These are phyloP conservation scores for Agrilus mali DNA, from an alignment of 2,888 invertebrate genomes.

Conservation along the genomic window DNA sequence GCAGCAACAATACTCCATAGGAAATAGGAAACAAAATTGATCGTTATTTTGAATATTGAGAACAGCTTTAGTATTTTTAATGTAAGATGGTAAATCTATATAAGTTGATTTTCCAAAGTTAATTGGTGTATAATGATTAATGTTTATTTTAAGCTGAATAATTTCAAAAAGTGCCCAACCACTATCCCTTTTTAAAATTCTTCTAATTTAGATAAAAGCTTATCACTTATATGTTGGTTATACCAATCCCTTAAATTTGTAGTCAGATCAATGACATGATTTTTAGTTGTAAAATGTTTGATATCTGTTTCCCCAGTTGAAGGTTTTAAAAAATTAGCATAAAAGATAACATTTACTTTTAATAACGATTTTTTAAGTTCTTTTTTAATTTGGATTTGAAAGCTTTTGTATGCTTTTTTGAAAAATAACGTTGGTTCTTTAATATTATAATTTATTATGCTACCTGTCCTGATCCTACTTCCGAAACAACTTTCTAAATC, in stretches of 20 bases:
- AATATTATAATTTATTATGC: no score
- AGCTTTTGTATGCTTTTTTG: slow-evolving; percentile 8
- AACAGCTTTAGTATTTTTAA: background rate
- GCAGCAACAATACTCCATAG: slow-evolving; percentile 11
- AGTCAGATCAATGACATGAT: slow-evolving; percentile 10
- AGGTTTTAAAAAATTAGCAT: slow-evolving; percentile 10
- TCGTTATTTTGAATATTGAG: slow-evolving; percentile 14
- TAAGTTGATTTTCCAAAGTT: no score
- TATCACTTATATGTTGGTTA: slow-evolving; percentile 6
- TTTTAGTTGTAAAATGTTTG: slow-evolving; percentile 15
- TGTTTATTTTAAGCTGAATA: no score
- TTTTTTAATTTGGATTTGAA: slow-evolving; percentile 7
- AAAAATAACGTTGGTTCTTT: no score
- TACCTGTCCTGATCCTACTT: no score
- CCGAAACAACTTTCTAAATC: no score
- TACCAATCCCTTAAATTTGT: slow-evolving; percentile 13
- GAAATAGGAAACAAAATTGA: slow-evolving; percentile 13
- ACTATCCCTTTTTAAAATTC: no score
- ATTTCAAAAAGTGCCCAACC: no score
- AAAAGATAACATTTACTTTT: slow-evolving; percentile 11
- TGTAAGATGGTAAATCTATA: background rate
- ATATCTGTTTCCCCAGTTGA: slow-evolving; percentile 9
- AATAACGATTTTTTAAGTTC: slow-evolving; percentile 5
- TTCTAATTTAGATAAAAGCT: slow-evolving; percentile 10
- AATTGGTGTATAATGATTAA: no score